Evolutionary conservation across 2,888 invertebrate genomes (phyloP).

Genomic region (Celastrina argiolus): DNA sequence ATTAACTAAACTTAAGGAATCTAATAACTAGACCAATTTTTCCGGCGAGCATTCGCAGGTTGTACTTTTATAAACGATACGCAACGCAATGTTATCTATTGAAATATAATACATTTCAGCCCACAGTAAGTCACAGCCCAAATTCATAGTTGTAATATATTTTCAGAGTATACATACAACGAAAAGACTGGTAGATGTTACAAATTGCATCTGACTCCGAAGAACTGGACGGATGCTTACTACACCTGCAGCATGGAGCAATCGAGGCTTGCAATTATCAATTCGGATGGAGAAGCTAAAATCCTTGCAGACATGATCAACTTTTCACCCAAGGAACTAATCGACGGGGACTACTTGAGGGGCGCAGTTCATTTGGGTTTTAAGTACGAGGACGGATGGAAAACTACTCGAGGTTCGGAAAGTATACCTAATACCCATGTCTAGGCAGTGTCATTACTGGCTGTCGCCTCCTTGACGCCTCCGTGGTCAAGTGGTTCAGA

Average conservation of each 20-base stretch:
- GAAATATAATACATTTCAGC: too few species aligned
- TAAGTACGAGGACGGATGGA: conserved; percentile 41
- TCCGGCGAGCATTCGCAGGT: too few species aligned
- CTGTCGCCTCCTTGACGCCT: not conserved
- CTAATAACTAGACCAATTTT: too few species aligned
- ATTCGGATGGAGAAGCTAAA: conserved; percentile 48
- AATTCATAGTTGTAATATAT: not conserved
- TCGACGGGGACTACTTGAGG: conserved; percentile 39
- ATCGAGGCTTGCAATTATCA: conserved; percentile 52
- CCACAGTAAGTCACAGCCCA: not conserved
- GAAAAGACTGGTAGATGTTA: conserved; percentile 48
- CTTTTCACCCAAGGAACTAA: conserved; percentile 41
- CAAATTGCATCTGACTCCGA: conserved; percentile 52
- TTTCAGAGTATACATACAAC: conserved; percentile 51
- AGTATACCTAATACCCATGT: not conserved
- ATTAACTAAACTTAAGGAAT: too few species aligned
- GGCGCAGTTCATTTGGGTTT: conserved; percentile 47
- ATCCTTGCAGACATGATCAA: conserved; percentile 43
- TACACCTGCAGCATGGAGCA: conserved; percentile 50
- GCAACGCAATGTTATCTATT: too few species aligned
- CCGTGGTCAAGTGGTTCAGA: too few species aligned
- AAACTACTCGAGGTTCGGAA: conserved; percentile 46
- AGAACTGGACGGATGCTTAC: conserved; percentile 55
- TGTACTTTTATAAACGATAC: too few species aligned
- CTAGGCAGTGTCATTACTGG: not conserved